Evolutionary conservation across 2,113 vertebrate genomes (phyloP).

Genomic region (Pangasianodon gigas): DNA sequence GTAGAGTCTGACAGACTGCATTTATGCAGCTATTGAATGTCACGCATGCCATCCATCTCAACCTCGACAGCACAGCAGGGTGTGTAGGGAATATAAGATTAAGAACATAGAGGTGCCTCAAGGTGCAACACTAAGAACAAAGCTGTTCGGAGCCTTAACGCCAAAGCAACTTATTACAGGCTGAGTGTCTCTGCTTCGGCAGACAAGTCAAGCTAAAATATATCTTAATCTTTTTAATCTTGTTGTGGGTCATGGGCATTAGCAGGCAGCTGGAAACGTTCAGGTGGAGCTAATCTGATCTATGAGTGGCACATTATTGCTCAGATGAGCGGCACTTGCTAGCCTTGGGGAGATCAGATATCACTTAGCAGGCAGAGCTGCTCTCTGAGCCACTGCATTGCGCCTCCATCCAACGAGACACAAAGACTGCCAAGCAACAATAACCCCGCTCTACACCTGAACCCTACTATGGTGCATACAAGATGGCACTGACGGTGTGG

Average conservation of each 20-base stretch:
- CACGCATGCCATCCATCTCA: slow-evolving; percentile 47
- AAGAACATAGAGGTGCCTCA: slow-evolving; percentile 47
- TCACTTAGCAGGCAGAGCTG: slow-evolving; percentile 29
- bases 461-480: neutral
- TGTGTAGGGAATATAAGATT: slow-evolving; percentile 44
- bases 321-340: slow-evolving; percentile 52
- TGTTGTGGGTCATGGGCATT: slow-evolving; percentile 53
- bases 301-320: slow-evolving; percentile 48
- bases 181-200: slow-evolving; percentile 25
- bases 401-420: neutral
- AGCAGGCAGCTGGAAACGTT: slow-evolving; percentile 48
- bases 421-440: slow-evolving; percentile 8
- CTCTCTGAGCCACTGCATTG: slow-evolving; percentile 11
- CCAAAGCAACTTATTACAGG: slow-evolving; percentile 39
- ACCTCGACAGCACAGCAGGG: slow-evolving; percentile 43
- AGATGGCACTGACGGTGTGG: slow-evolving; percentile 26
- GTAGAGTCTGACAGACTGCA: slow-evolving; percentile 53
- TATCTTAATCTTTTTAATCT: slow-evolving; percentile 54
- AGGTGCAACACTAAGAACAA: slow-evolving; percentile 42
- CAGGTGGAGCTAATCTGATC: slow-evolving; percentile 55
- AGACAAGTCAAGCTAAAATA: slow-evolving; percentile 38
- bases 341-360: slow-evolving; percentile 42
- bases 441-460: slow-evolving; percentile 2
- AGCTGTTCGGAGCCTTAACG: slow-evolving; percentile 32
- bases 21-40: slow-evolving; percentile 47